Conservation (phyloP, 2,113 vertebrate species). For the Cisticola juncidis region DNA sequence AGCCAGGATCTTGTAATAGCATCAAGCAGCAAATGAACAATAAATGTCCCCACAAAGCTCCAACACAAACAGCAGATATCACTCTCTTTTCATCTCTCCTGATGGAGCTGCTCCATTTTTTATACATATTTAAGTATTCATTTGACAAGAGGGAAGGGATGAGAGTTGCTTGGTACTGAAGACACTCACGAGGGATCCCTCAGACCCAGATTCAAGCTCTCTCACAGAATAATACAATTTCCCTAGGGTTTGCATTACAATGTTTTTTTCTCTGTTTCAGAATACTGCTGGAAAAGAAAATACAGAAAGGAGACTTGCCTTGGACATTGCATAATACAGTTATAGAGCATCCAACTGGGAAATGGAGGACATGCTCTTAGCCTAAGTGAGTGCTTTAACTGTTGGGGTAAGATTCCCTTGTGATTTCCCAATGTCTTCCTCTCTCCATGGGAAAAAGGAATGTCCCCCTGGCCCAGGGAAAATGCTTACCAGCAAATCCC, state of each 20-base stretch:
- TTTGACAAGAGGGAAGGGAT: slow-evolving; percentile 3
- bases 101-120: slow-evolving; percentile 31
- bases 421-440: background rate
- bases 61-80: background rate
- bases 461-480: background rate
- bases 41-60: background rate
- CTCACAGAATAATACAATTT: background rate
- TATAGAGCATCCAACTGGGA: background rate
- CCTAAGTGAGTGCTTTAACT: background rate
- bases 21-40: background rate
- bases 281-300: background rate
- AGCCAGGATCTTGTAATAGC: background rate
- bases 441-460: background rate
- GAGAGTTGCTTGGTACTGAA: background rate
- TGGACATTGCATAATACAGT: background rate
- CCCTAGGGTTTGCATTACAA: background rate
- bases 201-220: slow-evolving; percentile 14
- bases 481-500: background rate
- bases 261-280: background rate
- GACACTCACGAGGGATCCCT: background rate
- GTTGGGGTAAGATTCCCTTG: background rate
- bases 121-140: slow-evolving; percentile 44
- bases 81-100: background rate
- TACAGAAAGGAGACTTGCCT: background rate
- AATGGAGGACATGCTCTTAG: background rate